Base-by-base conservation (phyloP, 2,888 invertebrate species). In the Lasioglossum vierecki region DNA sequence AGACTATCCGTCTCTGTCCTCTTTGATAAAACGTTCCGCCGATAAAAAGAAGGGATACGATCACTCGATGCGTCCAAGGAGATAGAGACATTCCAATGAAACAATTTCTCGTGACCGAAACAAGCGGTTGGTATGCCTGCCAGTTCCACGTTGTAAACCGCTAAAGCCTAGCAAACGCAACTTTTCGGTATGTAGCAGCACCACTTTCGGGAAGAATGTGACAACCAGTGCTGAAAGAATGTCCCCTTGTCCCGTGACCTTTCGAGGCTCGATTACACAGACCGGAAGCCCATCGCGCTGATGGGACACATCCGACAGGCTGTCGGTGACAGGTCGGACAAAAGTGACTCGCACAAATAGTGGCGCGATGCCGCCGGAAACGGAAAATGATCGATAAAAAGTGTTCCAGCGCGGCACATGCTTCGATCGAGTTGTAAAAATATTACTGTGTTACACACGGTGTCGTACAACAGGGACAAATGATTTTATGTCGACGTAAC, bases 271-370 rank as follows among this genome's bases (percentile, higher is more conserved):
- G 57, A 11, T 57, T 57, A 57, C 57, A 57, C n/a, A n/a, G n/a
- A 11, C 57, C 57, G 57, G 57, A n/a, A n/a, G 57, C n/a, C 57
- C 57, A 57, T 57, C 57, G n/a, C n/a, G 11, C 11, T 57, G 57
- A 57, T 57, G n/a, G 57, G 57, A 57, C n/a, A 57, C 57, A n/a
- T 57, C 57, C n/a, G 57, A 57, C 11, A 57, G 11, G 11, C n/a
- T 57, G n/a, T 57, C 57, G 57, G 57, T 4, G n/a, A n/a, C n/a
- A n/a, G n/a, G 57, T n/a, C 57, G n/a, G 57, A n/a, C 57, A n/a
- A 57, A 57, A 57, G 57, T 57, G 57, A 57, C 57, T n/a, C 57
- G 57, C 57, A n/a, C 30, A 57, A 57, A 57, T 57, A 57, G 22
- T 57, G 57, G n/a, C 57, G 4, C n/a, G 57, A 4, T 11, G n/a